These are phyloP conservation scores for Aldabrachelys gigantea DNA, from an alignment of 2,113 vertebrate species.

Conservation along the genomic window DNA sequence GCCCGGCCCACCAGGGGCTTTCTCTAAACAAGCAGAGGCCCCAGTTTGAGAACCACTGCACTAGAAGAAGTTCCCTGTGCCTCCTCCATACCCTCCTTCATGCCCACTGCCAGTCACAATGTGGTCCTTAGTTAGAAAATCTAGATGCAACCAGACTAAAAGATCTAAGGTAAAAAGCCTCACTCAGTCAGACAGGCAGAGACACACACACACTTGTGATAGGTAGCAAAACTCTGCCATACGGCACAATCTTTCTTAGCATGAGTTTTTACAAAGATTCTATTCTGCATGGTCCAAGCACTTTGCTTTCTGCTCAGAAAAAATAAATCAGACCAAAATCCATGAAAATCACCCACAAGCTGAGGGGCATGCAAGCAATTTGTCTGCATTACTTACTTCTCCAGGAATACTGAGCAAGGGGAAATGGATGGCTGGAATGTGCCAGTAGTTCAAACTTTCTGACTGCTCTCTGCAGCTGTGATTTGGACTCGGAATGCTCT, in stretches of 20 bases:
- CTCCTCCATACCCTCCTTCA: not conserved
- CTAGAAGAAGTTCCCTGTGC: too few relatives aligned
- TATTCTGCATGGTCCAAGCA: not conserved
- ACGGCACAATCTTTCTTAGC: not conserved
- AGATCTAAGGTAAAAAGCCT: too few relatives aligned
- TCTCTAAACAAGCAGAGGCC: too few relatives aligned
- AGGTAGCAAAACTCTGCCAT: too few relatives aligned
- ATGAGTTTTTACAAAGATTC: not conserved
- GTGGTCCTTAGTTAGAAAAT: not conserved
- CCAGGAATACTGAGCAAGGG: not conserved
- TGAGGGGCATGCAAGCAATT: not conserved
- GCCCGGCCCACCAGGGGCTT: too few relatives aligned
- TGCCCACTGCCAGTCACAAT: not conserved
- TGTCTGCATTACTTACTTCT: not conserved
- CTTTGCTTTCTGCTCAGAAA: not conserved
- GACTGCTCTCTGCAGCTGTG: constrained; percentile 49
- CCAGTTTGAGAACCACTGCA: too few relatives aligned
- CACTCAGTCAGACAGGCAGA: too few relatives aligned
- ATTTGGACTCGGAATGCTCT: constrained; percentile 42
- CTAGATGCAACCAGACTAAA: not conserved
- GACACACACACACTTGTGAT: too few relatives aligned
- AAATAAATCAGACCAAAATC: not conserved
- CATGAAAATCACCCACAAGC: not conserved
- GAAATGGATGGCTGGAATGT: not conserved
- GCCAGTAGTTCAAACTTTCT: constrained; percentile 40